Conservation (phyloP, 1,140 invertebrate genomes). For the Papilio machaon region DNA sequence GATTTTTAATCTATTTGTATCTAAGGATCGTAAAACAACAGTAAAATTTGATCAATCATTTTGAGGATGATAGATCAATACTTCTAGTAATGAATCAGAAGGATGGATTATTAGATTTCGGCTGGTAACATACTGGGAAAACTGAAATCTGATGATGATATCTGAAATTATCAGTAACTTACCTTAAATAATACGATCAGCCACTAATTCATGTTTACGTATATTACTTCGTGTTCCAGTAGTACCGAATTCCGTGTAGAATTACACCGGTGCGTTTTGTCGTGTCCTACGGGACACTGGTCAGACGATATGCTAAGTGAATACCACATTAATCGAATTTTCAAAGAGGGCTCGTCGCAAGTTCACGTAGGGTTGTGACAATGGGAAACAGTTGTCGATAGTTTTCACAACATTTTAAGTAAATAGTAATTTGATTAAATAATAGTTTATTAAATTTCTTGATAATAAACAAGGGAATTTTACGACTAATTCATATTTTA, state of each 20-base stretch:
- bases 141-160: neutral
- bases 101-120: no score
- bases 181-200: slow-evolving; percentile 10
- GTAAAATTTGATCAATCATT: no score
- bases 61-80: no score
- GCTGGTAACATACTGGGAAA: neutral
- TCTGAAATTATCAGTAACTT: slow-evolving; percentile 11
- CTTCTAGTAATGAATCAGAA: no score
- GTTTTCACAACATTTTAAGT: neutral
- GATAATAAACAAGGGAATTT: neutral
- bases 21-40: no score
- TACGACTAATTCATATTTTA: no score
- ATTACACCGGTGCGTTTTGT: slow-evolving; percentile 42
- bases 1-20: no score
- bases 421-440: no score
- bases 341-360: slow-evolving; percentile 64
- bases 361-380: slow-evolving; percentile 42
- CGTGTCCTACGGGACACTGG: slow-evolving; percentile 67
- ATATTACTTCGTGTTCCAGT: slow-evolving; percentile 17
- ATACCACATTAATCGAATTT: slow-evolving; percentile 76
- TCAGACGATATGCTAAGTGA: slow-evolving; percentile 70
- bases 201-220: slow-evolving; percentile 37
- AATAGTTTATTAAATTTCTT: no score
- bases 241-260: slow-evolving; percentile 27
- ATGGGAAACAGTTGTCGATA: slow-evolving; percentile 47